These are phyloP conservation scores for Sarcophaga carnaria DNA, from an alignment of 2,888 invertebrate genomes.

Conservation along the genomic window DNA sequence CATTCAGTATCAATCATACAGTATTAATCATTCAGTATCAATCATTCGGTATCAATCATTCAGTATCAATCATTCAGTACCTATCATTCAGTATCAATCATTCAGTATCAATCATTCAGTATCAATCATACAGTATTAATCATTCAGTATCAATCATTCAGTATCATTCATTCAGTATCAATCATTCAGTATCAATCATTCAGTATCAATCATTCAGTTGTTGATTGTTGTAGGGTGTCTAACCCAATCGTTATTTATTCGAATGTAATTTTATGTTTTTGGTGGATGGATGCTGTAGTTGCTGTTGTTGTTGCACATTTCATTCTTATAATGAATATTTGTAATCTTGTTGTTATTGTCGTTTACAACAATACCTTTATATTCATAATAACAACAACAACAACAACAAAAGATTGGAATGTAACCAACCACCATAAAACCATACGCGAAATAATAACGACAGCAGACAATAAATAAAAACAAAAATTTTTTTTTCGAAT, in stretches of 20 bases:
- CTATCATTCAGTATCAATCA: no score
- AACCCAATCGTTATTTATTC: not conserved
- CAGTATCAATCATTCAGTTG: no score
- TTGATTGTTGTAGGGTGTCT: no score
- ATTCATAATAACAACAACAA: constrained; percentile 10
- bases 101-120: no score
- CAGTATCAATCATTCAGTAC: no score
- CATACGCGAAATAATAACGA: constrained; percentile 26
- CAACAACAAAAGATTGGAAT: constrained; percentile 50
- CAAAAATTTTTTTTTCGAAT: constrained; percentile 55
- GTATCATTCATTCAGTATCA: no score
- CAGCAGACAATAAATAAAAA: constrained; percentile 67
- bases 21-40: no score
- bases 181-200: no score
- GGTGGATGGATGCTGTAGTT: constrained; percentile 22
- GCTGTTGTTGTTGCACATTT: constrained; percentile 55
- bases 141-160: no score
- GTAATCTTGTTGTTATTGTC: constrained; percentile 20
- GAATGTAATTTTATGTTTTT: constrained; percentile 36
- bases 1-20: no score
- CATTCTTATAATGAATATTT: constrained; percentile 53
- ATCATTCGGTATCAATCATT: no score
- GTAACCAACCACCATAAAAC: constrained; percentile 35
- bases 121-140: no score
- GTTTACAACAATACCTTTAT: constrained; percentile 35